Conservation (phyloP, 1,140 invertebrate genomes). For the Trichonephila clavata region DNA sequence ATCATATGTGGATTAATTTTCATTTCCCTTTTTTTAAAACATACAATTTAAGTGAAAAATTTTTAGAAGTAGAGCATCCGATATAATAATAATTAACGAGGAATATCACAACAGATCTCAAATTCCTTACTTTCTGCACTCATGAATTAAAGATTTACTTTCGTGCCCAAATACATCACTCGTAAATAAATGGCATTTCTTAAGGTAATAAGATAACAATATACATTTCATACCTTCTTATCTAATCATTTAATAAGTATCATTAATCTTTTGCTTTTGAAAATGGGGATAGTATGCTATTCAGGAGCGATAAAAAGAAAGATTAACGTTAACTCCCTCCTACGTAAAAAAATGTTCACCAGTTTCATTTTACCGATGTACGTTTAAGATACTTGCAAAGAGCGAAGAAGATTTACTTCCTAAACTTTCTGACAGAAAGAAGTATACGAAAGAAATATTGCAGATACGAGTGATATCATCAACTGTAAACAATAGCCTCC, state of each 20-base stretch:
- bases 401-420: background rate
- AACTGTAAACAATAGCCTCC: background rate
- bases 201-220: slow-evolving; percentile 8
- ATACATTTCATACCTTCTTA: background rate
- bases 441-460: background rate
- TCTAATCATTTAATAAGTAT: background rate
- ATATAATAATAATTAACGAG: no score
- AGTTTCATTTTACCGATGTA: background rate
- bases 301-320: slow-evolving; percentile 9
- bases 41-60: no score
- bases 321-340: background rate
- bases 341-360: background rate
- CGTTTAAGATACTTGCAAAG: background rate
- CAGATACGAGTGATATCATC: background rate
- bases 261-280: background rate
- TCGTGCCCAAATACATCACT: no score
- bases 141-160: no score
- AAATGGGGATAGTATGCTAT: background rate
- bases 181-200: background rate
- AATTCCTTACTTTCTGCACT: no score
- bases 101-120: no score
- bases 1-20: no score
- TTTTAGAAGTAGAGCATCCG: no score
- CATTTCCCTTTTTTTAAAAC: no score
- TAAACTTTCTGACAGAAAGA: background rate